A percentile compares a stretch with the other conserved stretches of the same genome.
Conservation (phyloP, 2,113 vertebrate species). For the Cnemophilus loriae region DNA sequence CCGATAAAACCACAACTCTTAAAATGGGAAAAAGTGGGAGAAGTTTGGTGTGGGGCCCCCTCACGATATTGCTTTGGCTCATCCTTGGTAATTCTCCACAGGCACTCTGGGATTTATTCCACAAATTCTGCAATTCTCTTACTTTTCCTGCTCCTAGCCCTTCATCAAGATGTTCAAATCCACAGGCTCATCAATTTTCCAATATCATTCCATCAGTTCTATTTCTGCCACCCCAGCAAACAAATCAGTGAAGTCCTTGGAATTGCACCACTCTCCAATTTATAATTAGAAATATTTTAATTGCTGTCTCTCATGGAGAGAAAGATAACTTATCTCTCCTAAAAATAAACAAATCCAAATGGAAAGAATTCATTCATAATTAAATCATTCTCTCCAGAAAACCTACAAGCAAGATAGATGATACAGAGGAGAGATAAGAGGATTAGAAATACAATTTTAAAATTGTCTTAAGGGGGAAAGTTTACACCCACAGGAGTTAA, state of each 20-base stretch:
- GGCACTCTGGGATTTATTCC: not conserved
- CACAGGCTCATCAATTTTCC: not conserved
- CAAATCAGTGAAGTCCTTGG: not conserved
- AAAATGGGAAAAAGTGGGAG: not conserved
- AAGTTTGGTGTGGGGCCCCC: not conserved
- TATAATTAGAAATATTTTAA: conserved; percentile 31
- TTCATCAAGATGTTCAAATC: not conserved
- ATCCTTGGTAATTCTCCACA: not conserved
- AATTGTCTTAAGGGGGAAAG: conserved; percentile 42
- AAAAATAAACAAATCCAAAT: conserved; percentile 40
- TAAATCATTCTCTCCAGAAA: conserved; percentile 52
- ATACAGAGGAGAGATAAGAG: not conserved
- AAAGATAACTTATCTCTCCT: conserved; percentile 48
- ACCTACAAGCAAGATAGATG: not conserved
- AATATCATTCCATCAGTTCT: not conserved
- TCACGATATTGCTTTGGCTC: not conserved
- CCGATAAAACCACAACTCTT: not conserved
- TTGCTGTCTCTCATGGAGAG: not conserved
- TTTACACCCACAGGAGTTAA: not conserved
- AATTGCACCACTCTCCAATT: not conserved
- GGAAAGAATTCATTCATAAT: conserved; percentile 37
- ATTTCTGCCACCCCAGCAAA: not conserved
- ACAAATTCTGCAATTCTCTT: not conserved
- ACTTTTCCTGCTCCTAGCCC: not conserved
- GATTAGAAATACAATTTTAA: not conserved